Evolutionary conservation across 2,797 vertebrate species (phyloP).

Genomic region (Echiichthys vipera): DNA sequence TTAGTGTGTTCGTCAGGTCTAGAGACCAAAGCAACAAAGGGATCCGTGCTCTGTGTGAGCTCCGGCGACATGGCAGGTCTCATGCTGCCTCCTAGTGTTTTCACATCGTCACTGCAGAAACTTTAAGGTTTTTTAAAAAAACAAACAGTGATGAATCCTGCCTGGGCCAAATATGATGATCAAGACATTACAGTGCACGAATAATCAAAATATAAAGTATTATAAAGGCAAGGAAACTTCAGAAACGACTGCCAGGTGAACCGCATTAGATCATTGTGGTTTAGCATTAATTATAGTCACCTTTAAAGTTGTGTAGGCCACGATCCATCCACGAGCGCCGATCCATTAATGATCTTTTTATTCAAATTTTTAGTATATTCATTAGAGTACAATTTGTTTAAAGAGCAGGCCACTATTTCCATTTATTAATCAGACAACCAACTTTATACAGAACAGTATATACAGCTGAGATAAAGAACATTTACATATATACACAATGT

Average conservation of each 20-base stretch:
- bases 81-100: conserved; percentile 72
- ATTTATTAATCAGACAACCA: conserved; percentile 22
- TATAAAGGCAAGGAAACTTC: background rate
- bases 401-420: conserved; percentile 21
- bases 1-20: background rate
- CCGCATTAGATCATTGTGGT: background rate
- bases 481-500: conserved; percentile 28
- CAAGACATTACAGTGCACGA: background rate
- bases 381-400: conserved; percentile 16
- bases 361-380: conserved; percentile 11
- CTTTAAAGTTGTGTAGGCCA: background rate
- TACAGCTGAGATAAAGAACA: background rate
- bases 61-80: conserved; percentile 26
- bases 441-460: conserved; percentile 23
- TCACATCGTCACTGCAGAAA: background rate
- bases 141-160: background rate
- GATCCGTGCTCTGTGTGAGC: background rate
- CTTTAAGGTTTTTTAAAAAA: background rate
- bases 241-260: background rate
- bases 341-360: background rate
- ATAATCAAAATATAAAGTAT: background rate
- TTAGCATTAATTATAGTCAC: background rate
- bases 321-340: too few relatives aligned
- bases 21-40: background rate
- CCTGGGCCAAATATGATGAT: background rate